Percentiles rank a stretch among this genome's conserved stretches.
These are phyloP conservation scores for Sciurus vulgaris DNA, from an alignment of 2,797 vertebrate species.

Conservation along the genomic window DNA sequence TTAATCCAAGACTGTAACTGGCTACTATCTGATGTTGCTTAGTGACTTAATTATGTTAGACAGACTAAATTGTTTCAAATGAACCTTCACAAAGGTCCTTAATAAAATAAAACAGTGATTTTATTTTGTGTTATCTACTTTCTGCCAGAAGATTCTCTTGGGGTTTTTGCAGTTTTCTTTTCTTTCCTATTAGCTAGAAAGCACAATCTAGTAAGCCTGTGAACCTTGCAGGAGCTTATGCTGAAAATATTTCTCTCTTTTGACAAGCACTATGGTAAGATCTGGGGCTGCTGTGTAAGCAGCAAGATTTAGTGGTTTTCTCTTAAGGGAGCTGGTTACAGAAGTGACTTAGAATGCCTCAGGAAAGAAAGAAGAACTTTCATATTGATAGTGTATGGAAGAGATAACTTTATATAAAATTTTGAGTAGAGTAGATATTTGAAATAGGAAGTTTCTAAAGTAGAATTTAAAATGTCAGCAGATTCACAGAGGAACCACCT, in stretches of 20 bases:
- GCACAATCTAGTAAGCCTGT: conserved; percentile 69
- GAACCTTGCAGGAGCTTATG: conserved; percentile 72
- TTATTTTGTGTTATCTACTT: conserved; percentile 79
- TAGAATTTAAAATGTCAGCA: conserved; percentile 77
- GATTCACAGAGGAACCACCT: conserved; percentile 71
- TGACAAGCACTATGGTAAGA: conserved; percentile 74
- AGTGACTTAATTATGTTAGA: conserved; percentile 82
- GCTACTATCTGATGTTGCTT: conserved; percentile 69
- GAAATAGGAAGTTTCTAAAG: conserved; percentile 72
- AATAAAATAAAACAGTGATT: conserved; percentile 82
- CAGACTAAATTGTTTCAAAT: conserved; percentile 81
- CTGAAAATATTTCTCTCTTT: conserved; percentile 66
- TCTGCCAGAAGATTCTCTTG: conserved; percentile 78
- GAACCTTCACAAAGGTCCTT: conserved; percentile 80
- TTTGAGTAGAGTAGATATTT: conserved; percentile 68
- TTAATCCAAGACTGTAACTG: conserved; percentile 74
- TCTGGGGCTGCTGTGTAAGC: conserved; percentile 73
- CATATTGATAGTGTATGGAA: conserved; percentile 53
- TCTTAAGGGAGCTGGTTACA: conserved; percentile 77
- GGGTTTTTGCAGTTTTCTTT: conserved; percentile 70
- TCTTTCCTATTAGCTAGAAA: conserved; percentile 76
- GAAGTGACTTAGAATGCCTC: conserved; percentile 73
- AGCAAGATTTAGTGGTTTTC: conserved; percentile 76
- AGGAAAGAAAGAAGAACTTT: conserved; percentile 74
- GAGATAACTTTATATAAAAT: conserved; percentile 77